Conservation (phyloP, 2,888 invertebrate species). For the Trachelus iudaicus region DNA sequence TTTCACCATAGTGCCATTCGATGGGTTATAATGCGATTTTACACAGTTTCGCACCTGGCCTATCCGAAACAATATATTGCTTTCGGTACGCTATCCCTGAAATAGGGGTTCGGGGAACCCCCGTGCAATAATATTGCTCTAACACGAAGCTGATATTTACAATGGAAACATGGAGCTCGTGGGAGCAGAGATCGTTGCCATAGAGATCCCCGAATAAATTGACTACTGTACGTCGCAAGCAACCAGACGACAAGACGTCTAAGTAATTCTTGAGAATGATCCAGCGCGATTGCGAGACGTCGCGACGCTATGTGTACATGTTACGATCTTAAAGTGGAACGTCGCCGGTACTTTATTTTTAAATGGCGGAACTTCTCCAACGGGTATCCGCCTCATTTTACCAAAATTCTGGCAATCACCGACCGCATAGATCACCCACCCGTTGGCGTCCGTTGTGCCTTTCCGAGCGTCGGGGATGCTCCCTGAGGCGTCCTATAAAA, state of each 20-base stretch:
- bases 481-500: conserved; percentile 7
- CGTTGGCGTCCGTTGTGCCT: background rate
- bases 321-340: background rate
- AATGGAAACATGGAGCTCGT: conserved; percentile 38
- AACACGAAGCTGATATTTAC: conserved; percentile 48
- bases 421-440: conserved; percentile 36
- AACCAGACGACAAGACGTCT: background rate
- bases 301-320: background rate
- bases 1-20: background rate
- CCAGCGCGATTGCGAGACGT: background rate
- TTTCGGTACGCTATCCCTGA: conserved; percentile 27
- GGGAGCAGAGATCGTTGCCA: background rate
- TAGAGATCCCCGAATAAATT: background rate
- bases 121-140: conserved; percentile 53
- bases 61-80: conserved; percentile 35
- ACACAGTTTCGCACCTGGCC: conserved; percentile 30
- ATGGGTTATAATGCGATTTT: conserved; percentile 38
- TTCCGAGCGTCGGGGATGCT: background rate
- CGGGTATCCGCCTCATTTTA: conserved; percentile 18
- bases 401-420: conserved; percentile 40
- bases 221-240: background rate
- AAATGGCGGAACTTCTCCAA: background rate
- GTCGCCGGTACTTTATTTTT: conserved; percentile 2
- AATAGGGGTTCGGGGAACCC: conserved; percentile 17
- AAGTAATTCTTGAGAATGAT: background rate